Base-by-base conservation (phyloP, 2,113 vertebrate species). In the Brienomyrus longianalis region DNA sequence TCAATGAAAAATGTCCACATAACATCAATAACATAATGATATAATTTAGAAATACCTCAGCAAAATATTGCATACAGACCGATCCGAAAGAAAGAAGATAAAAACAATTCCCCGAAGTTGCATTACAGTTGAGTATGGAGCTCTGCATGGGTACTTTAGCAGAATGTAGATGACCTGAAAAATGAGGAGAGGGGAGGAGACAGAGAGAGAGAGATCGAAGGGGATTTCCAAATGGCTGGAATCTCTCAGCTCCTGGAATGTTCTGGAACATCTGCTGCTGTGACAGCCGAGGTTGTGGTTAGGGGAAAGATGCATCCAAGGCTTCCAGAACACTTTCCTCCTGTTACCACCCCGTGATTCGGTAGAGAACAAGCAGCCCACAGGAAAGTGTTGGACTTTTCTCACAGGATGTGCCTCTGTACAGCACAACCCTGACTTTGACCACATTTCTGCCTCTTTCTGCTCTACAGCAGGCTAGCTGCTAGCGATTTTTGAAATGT, bases 191-290 rank as follows among this genome's bases (percentile, higher is more conserved):
- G n/a, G n/a, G 66, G 27, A 77, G 54, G 52, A 66, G 51, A n/a
- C 27, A 54, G 52, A 54, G 23, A n/a, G 83, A 23, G 90, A 87
- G 66, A 48, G 84, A 89, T 10, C 35, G 59, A 43, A 84, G 35
- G 88, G 59, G 91, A 93, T 90, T 91, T 92, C 89, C 92, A 93
- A 93, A 95, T 95, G 92, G 90, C 91, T 94, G 91, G 90, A 94
- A 95, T 95, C 93, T 23, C 94, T 93, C 95, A 90, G 83, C 93
- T 94, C 94, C 92, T 93, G 93, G 94, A 95, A 96, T 93, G 92
- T 91, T 91, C 93, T 92, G 89, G 83, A 95, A 94, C 94, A 95
- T 95, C 94, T 96, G 95, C 93, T 93, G 66, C 92, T 92, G 93
- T 95, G 95, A 94, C 93, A 94, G 93, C 93, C 87, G 62, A 92